A percentile compares a stretch with the other conserved stretches of the same genome.
phyloP scores from a whole-genome alignment of 2,888 invertebrate genomes.

The Polylopha cassiicola region DNA sequence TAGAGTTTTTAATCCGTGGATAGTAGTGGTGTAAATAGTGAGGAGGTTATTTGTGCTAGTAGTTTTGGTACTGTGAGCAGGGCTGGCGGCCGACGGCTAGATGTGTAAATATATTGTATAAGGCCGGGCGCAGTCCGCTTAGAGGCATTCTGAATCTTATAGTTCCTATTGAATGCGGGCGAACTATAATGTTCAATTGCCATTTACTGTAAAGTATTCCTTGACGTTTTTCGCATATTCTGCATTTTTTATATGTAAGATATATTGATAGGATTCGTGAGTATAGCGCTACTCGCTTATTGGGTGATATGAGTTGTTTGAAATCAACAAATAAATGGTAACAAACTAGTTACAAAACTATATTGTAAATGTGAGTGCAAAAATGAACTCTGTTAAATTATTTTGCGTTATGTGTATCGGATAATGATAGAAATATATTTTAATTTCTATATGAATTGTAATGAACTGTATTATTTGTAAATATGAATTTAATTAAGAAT shows the following conservation, averaged over 20 bases:
- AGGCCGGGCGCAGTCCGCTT: slow-evolving; percentile 37
- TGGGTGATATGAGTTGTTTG: slow-evolving; percentile 75
- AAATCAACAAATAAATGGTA: slow-evolving; percentile 65
- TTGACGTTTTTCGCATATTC: slow-evolving; percentile 74
- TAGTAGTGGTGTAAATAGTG: slow-evolving; percentile 63
- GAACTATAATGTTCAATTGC: slow-evolving; percentile 78
- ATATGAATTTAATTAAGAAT: slow-evolving; percentile 78
- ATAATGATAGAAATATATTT: slow-evolving; percentile 77
- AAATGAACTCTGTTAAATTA: slow-evolving; percentile 78
- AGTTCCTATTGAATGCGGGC: slow-evolving; percentile 76
- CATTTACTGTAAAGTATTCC: slow-evolving; percentile 73
- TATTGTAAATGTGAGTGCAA: slow-evolving; percentile 77
- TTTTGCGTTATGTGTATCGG: slow-evolving; percentile 78
- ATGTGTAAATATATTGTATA: slow-evolving; percentile 54
- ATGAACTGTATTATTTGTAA: slow-evolving; percentile 81
- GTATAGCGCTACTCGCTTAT: slow-evolving; percentile 72
- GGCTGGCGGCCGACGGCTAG: slow-evolving; percentile 39
- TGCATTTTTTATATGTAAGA: slow-evolving; percentile 75
- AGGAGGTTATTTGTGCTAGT: slow-evolving; percentile 68
- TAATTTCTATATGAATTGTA: slow-evolving; percentile 74
- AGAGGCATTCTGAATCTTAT: slow-evolving; percentile 76
- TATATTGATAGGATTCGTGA: slow-evolving; percentile 65
- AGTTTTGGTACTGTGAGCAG: slow-evolving; percentile 57
- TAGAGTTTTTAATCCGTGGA: slow-evolving; percentile 59
- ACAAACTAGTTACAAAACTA: slow-evolving; percentile 68